Percentiles rank a stretch among this genome's conserved stretches.
phyloP scores from a whole-genome alignment of 2,797 vertebrate genomes.

The Phrynocephalus vlangalii region DNA sequence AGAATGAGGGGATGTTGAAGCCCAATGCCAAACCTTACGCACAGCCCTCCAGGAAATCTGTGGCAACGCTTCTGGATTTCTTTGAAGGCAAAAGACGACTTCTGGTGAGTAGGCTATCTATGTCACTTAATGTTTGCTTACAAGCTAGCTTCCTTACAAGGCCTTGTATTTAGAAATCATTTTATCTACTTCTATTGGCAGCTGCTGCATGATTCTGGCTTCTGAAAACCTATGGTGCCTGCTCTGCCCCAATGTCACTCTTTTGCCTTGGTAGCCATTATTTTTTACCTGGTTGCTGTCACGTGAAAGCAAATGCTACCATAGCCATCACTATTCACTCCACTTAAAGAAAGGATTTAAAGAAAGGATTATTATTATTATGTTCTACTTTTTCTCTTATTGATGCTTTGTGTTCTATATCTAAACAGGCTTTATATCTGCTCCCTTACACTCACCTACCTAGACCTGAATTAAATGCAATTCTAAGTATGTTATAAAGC shows the following conservation, averaged over 20 bases:
- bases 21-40: constrained; percentile 81
- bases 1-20: constrained; percentile 85
- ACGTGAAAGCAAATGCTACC: neutral
- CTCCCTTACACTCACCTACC: neutral
- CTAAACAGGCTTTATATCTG: neutral
- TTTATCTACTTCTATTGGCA: neutral
- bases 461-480: no score
- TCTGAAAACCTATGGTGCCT: neutral
- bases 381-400: neutral
- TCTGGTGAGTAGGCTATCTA: constrained; percentile 84
- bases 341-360: neutral
- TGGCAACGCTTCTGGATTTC: constrained; percentile 87
- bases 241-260: neutral
- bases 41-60: constrained; percentile 77
- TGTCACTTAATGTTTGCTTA: neutral
- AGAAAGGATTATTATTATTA: no score
- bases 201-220: neutral
- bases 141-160: neutral
- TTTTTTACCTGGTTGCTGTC: neutral
- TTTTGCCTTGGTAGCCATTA: neutral
- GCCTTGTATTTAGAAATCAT: neutral
- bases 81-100: constrained; percentile 94
- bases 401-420: neutral
- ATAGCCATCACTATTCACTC: neutral
- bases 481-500: no score